Base-by-base conservation (phyloP, 2,113 vertebrate species). In the Furnarius figulus region DNA sequence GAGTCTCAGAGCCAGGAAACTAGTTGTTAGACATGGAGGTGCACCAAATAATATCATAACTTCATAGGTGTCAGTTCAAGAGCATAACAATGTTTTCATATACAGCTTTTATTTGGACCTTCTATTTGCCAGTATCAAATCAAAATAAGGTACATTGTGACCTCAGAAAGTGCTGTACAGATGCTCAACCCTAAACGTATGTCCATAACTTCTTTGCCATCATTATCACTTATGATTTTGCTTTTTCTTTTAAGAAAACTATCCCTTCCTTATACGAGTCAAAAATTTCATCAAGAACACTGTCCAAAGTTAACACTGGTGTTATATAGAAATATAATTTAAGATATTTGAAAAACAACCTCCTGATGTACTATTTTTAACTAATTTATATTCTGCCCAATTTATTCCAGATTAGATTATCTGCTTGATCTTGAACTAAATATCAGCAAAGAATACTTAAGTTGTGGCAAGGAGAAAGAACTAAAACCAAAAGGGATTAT, bases 51-150 rank as follows among this genome's bases (percentile, higher is more conserved):
- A 9, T 25, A 4, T n/a, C 40, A 42, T 10, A 50, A 7, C 23
- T 79, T 58, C 0, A 0, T 17, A n/a, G 14, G 7, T 40, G 9
- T 18, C 35, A 2, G 13, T 25, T 86, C 63, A 62, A 59, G 33
- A 68, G 17, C 8, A 15, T 39, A 20, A 20, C 8, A 18, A 3
- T 12, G 8, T 25, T 80, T 58, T 65, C 11, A 14, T 15, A n/a
- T 23, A 28, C 11, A 49, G 16, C 37, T 74, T 80, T 61, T 52
- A 2, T 44, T 42, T 0, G 0, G n/a, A 10, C 13, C 17, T 59
- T 27, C 17, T n/a, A 7, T 35, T n/a, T 67, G 47, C 47, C 39
- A 40, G 22, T 40, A 49, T 28, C 4, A n/a, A 6, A 19, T 13
- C 28, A 17, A 59, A 87, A 40, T 10, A 0, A 70, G 28, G 8